phyloP scores from a whole-genome alignment of 2,888 invertebrate species.

The Punctoribates punctum region DNA sequence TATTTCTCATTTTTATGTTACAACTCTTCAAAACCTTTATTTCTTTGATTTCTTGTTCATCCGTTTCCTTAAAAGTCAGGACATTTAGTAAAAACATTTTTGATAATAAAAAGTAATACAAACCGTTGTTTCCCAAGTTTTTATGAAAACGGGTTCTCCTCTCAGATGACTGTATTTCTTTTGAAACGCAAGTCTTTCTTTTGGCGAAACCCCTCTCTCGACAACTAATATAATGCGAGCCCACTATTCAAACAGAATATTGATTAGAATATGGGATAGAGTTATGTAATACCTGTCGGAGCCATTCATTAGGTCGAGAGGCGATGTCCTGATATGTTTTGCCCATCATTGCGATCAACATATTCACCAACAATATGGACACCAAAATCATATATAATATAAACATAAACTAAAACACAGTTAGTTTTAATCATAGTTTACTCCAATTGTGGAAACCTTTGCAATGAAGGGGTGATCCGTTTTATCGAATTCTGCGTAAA shows the following conservation, averaged over 20 bases:
- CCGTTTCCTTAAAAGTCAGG: background rate
- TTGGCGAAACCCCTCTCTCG: conserved; percentile 90
- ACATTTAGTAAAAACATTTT: background rate
- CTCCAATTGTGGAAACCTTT: conserved; percentile 62
- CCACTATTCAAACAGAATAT: conserved; percentile 64
- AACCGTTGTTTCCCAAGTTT: conserved; percentile 31
- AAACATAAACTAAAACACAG: conserved; percentile 62
- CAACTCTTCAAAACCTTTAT: background rate
- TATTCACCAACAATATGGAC: conserved; percentile 58
- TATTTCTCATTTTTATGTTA: conserved; percentile 23
- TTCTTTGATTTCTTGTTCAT: conserved; percentile 17
- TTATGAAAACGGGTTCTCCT: conserved; percentile 5
- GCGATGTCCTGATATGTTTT: conserved; percentile 98
- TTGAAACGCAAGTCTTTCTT: conserved; percentile 76
- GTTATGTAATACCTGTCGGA: conserved; percentile 62
- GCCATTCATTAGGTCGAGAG: conserved; percentile 96
- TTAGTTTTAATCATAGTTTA: background rate
- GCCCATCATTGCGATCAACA: conserved; percentile 57
- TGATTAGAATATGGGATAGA: background rate
- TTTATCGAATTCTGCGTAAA: conserved; percentile 82
- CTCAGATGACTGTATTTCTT: conserved; percentile 87
- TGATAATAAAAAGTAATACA: background rate
- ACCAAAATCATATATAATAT: conserved; percentile 97
- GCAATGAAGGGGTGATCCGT: conserved; percentile 84
- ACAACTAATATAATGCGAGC: conserved; percentile 94